Conservation (phyloP, 2,888 invertebrate genomes). For the Microctonus brassicae region DNA sequence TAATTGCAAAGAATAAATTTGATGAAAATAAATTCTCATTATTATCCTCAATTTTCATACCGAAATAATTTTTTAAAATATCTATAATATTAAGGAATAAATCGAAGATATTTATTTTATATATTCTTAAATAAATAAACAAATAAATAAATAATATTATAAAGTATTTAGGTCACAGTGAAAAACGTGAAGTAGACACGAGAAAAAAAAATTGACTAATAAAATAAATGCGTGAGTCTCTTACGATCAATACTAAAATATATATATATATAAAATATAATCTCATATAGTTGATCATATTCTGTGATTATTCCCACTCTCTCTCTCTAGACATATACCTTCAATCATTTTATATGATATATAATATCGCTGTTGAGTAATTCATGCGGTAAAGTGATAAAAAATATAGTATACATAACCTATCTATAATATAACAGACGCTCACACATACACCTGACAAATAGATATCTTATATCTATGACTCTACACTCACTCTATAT, state of each 20-base stretch:
- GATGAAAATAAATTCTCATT: too few relatives aligned
- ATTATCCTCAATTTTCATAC: too few relatives aligned
- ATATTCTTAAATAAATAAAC: not conserved
- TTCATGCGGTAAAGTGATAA: conserved; percentile 14
- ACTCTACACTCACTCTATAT: not conserved
- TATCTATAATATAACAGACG: not conserved
- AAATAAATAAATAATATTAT: not conserved
- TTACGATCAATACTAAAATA: not conserved
- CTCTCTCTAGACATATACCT: not conserved
- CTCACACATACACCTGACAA: not conserved
- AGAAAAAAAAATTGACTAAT: not conserved
- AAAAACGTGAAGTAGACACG: not conserved
- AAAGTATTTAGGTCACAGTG: not conserved
- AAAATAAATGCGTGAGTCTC: not conserved
- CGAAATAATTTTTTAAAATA: too few relatives aligned
- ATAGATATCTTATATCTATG: conserved; percentile 5
- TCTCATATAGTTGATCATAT: not conserved
- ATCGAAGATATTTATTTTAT: too few relatives aligned
- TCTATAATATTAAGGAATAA: too few relatives aligned
- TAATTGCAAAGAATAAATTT: too few relatives aligned
- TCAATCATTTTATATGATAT: not conserved
- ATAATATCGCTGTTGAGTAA: conserved; percentile 13
- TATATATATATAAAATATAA: not conserved
- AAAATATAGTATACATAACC: conserved; percentile 5
- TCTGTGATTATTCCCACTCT: not conserved